Conservation (phyloP, 2,797 vertebrate genomes). For the Sternotherus odoratus region DNA sequence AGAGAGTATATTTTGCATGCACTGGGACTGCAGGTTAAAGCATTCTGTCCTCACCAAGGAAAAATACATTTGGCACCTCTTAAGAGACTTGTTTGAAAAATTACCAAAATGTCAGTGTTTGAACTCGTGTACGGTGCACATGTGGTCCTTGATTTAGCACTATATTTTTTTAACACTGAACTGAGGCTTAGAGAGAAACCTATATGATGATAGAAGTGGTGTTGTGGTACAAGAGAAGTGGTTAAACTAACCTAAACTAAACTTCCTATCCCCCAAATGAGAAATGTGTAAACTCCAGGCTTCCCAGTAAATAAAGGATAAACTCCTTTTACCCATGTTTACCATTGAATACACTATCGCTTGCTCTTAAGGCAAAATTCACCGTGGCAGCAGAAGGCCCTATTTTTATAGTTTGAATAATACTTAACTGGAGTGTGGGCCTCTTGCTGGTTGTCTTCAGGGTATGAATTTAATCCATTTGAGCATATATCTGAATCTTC, state of each 20-base stretch:
- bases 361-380: background rate
- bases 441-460: background rate
- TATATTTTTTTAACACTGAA: background rate
- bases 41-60: background rate
- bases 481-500: background rate
- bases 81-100: background rate
- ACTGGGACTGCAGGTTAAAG: background rate
- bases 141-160: background rate
- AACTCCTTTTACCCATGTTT: no score
- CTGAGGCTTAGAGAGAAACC: background rate
- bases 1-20: background rate
- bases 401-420: background rate
- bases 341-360: no score
- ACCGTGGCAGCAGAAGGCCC: rapidly evolving
- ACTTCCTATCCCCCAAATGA: background rate
- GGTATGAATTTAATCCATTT: background rate
- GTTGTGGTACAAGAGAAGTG: rapidly evolving
- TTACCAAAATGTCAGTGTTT: background rate
- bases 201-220: background rate
- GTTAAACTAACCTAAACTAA: no score
- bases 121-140: background rate
- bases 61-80: background rate
- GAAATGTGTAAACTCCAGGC: background rate
- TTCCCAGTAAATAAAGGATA: background rate
- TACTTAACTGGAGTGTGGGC: background rate